phyloP scores from a whole-genome alignment of 2,113 vertebrate genomes.

The Origma solitaria region DNA sequence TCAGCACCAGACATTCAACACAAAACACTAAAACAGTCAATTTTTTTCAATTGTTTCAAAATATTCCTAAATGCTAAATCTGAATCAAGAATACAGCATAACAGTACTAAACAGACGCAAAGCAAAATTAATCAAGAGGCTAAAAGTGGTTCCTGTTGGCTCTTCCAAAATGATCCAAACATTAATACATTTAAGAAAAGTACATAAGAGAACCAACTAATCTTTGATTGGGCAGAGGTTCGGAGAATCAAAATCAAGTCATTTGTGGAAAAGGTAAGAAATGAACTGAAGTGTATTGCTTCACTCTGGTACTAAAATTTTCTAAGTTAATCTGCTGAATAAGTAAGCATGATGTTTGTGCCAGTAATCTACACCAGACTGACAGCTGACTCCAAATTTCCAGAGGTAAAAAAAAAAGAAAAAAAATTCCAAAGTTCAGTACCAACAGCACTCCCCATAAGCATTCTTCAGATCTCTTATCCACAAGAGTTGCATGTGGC shows the following conservation, averaged over 20 bases:
- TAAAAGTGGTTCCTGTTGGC: not conserved
- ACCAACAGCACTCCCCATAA: not conserved
- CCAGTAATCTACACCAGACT: not conserved
- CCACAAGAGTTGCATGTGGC: not conserved
- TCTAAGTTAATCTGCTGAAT: not conserved
- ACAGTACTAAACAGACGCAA: not conserved
- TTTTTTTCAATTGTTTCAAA: not conserved
- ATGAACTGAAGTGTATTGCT: not conserved
- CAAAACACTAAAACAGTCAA: not conserved
- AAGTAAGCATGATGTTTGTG: not conserved
- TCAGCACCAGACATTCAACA: not conserved
- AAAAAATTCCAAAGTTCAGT: not conserved
- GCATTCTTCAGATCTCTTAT: not conserved
- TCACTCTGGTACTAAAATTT: not conserved
- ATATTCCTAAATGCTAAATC: not conserved
- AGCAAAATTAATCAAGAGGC: not conserved
- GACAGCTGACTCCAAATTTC: not conserved
- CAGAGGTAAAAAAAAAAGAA: not conserved
- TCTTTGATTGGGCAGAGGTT: not conserved
- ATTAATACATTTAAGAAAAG: not conserved
- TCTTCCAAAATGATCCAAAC: not conserved
- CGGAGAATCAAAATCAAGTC: not conserved
- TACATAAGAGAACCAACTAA: not conserved
- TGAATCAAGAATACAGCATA: not conserved
- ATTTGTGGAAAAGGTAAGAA: not conserved